Percentiles rank a stretch among this genome's conserved stretches.
These are phyloP conservation scores for Invenusta paracnida DNA, from an alignment of 2,888 invertebrate genomes.

Conservation along the genomic window DNA sequence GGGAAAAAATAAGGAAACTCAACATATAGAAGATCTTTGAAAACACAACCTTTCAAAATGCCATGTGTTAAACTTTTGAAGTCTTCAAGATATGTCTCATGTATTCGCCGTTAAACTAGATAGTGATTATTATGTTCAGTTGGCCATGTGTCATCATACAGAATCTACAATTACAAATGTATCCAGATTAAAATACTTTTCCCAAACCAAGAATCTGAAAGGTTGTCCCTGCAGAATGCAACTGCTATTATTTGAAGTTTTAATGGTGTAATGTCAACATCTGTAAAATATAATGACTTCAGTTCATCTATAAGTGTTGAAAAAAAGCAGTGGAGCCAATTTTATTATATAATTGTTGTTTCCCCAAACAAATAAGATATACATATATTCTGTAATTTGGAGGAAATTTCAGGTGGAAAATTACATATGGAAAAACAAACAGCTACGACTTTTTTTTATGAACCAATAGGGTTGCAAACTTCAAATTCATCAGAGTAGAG, in stretches of 20 bases:
- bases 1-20: background rate
- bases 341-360: background rate
- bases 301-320: constrained; percentile 2
- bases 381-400: background rate
- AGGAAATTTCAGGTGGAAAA: too few relatives aligned
- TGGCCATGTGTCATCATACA: background rate
- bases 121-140: background rate
- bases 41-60: background rate
- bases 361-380: background rate
- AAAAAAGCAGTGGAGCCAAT: background rate
- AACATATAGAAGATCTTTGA: constrained; percentile 2
- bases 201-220: background rate
- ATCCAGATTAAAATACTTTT: background rate
- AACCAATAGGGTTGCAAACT: background rate
- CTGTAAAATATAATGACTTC: background rate
- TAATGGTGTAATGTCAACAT: background rate
- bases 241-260: background rate
- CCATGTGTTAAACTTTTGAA: background rate
- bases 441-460: background rate
- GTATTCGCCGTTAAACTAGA: background rate
- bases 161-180: background rate
- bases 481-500: constrained; percentile 2
- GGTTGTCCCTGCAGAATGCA: background rate
- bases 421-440: constrained; percentile 15
- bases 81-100: background rate